Evolutionary conservation across 2,888 invertebrate genomes (phyloP).

Genomic region (Troides helena): DNA sequence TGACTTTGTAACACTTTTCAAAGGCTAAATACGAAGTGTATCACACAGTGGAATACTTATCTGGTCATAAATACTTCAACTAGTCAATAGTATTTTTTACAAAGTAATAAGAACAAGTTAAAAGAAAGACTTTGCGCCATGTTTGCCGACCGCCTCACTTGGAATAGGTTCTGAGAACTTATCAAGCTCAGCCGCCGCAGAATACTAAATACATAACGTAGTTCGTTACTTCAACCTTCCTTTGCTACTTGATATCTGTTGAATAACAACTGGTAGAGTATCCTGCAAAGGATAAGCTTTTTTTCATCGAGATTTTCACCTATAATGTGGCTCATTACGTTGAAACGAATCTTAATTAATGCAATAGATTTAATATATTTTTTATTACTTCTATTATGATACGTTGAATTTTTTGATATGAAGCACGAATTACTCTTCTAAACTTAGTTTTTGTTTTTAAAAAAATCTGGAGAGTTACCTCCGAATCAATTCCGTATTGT

Average conservation of each 20-base stretch:
- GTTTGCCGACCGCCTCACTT: constrained; percentile 31
- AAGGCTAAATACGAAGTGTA: neutral
- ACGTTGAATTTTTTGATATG: no score
- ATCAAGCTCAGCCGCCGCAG: constrained; percentile 48
- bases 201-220: constrained; percentile 64
- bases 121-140: constrained; percentile 47
- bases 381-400: no score
- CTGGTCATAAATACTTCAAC: constrained; percentile 12
- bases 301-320: neutral
- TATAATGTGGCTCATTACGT: no score
- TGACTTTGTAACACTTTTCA: neutral
- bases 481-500: no score
- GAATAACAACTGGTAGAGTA: neutral
- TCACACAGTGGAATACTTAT: neutral
- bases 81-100: constrained; percentile 22
- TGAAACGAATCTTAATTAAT: no score
- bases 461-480: no score
- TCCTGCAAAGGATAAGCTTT: neutral
- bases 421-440: no score
- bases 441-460: no score
- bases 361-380: no score
- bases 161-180: constrained; percentile 60
- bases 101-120: constrained; percentile 36
- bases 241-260: constrained; percentile 24
- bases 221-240: constrained; percentile 56